Evolutionary conservation across 2,888 invertebrate species (phyloP), one percentile per base, ranked within the genome.

Genomic region (Athalia cordata): DNA sequence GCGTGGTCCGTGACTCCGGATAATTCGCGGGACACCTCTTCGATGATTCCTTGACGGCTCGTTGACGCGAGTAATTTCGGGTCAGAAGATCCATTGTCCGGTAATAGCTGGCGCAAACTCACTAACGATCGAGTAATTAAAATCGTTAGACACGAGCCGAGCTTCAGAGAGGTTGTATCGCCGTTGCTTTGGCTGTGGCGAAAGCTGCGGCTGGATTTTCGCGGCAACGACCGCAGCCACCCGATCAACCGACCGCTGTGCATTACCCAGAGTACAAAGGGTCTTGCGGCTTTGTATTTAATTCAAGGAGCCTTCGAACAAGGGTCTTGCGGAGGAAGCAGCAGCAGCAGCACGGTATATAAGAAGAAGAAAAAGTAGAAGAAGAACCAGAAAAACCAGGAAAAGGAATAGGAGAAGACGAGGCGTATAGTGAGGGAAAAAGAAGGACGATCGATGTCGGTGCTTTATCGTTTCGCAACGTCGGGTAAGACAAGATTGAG

Each of bases 101-200:
- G 81, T 85, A 83, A 84, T 85, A 84, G 29, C 29, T 29, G 81
- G 84, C 80, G 84, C 83, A 83, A 84, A 84, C 85, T 84, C 84
- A 83, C 83, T 85, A 85, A 84, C 83, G 84, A 83, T 83, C 83
- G 83, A 85, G 84, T 84, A 84, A 83, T 81, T 82, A 81, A 82
- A 81, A 83, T 84, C 84, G 82, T 82, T 83, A 83, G 57, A 57
- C 59, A 72, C 43, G 72, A 72, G 59, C 57, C 43, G 55, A 68
- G 68, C 43, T 52, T 52, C n/a, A 5, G 11, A 68, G 45, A n/a
- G 55, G 55, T 55, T 52, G 11, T 9, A 55, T 9, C 11, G 55
- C 7, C 11, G n/a, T 4, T 0, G 55, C 5, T 4, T 11, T 0
- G 29, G 29, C 29, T 29, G 29, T 29, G 29, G 29, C 29, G 29